Base-by-base conservation (phyloP, 2,888 invertebrate genomes). In the Tinea semifulvella region DNA sequence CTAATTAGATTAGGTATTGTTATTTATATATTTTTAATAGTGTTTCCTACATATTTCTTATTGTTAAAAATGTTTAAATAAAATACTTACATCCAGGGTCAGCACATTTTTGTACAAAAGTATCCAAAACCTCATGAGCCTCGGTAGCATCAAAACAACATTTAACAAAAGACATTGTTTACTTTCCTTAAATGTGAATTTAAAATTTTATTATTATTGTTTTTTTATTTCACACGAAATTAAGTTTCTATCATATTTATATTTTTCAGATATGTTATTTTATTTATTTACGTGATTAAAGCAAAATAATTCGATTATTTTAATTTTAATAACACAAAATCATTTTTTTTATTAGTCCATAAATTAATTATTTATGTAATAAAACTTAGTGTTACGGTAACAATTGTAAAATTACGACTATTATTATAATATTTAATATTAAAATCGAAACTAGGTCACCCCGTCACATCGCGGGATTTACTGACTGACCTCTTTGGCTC, bases 111-210 rank as follows among this genome's bases (percentile, higher is more conserved):
- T 89, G 88, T 31, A 88, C 83, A 56, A 91, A 85, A 14, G 87
- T 84, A 56, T 91, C 91, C 50, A 92, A 71, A 61, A 91, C 85
- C 65, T 91, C 91, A 11, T 88, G 86, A 26, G 89, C 77, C 60
- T 91, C 91, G 13, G 85, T 83, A 44, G 87, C 83, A 61, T 92
- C 91, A 65, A 92, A 91, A 74, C 92, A 92, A 72, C 91, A 92
- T 64, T 87, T 89, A 50, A 91, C 84, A 50, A 88, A 82, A 54
- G 88, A 86, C 89, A 89, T 88, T 56, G 18, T 36, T 36, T 18
- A n/a, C n/a, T n/a, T n/a, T n/a, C n/a, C n/a, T 35, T 2, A 13
- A 35, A 35, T 5, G 11, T 13, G 2, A 26, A n/a, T 26, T 26
- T 26, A 3, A 2, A 26, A 26, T 26, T n/a, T n/a, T 26, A 6